Conservation (phyloP, 1,140 invertebrate genomes). For the Polyergus mexicanus region DNA sequence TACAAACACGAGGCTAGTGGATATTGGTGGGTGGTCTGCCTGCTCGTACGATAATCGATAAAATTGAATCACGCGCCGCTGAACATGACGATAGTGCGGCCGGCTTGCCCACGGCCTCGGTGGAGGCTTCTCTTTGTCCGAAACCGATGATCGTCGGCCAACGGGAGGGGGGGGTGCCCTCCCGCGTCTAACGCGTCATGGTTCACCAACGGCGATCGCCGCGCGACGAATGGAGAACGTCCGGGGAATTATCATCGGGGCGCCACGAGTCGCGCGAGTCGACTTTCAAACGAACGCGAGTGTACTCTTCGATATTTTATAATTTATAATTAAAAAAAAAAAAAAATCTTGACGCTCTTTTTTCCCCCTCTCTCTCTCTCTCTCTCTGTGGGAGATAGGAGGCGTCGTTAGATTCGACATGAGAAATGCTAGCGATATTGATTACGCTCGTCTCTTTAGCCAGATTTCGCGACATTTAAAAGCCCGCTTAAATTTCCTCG, state of each 20-base stretch:
- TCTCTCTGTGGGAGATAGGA: no score
- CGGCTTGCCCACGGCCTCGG: constrained; percentile 50
- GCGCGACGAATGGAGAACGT: background rate
- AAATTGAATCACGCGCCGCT: constrained; percentile 77
- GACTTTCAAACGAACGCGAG: background rate
- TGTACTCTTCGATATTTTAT: background rate
- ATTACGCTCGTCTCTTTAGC: no score
- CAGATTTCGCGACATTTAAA: no score
- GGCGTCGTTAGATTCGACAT: no score
- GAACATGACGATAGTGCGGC: constrained; percentile 72
- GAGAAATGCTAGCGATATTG: no score
- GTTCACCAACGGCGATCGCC: constrained; percentile 21
- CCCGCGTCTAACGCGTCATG: constrained; percentile 41
- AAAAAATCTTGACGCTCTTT: background rate
- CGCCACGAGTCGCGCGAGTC: no score
- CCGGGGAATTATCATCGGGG: background rate
- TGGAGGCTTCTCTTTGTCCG: constrained; percentile 67
- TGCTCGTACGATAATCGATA: constrained; percentile 76
- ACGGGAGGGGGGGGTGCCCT: constrained; percentile 19
- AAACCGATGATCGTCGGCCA: constrained; percentile 53
- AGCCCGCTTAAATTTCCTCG: background rate
- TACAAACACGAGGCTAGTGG: constrained; percentile 65
- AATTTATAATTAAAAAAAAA: no score
- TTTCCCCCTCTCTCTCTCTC: no score
- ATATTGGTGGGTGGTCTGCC: constrained; percentile 75